These are phyloP conservation scores for Nemapogon koenigi DNA, from an alignment of 2,888 invertebrate genomes.

Conservation along the genomic window DNA sequence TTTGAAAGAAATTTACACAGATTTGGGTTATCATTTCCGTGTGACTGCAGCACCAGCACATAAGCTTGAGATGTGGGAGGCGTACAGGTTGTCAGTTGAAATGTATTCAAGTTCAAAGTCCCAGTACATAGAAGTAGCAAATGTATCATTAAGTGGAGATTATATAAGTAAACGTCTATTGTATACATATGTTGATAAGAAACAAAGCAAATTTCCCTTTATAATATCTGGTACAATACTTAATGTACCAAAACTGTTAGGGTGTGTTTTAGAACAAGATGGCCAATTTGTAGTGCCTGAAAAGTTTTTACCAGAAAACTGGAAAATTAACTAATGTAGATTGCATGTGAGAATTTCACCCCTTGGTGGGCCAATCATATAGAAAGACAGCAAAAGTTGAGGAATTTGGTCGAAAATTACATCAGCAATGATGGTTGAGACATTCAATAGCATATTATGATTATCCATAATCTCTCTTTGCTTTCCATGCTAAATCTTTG, in stretches of 20 bases:
- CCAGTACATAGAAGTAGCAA: slow-evolving; percentile 75
- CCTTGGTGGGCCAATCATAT: no score
- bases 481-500: no score
- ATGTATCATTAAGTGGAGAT: slow-evolving; percentile 73
- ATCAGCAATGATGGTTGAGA: no score
- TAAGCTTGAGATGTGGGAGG: slow-evolving; percentile 70
- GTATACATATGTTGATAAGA: slow-evolving; percentile 69
- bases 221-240: slow-evolving; percentile 76
- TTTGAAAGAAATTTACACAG: slow-evolving; percentile 66
- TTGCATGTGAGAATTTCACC: no score
- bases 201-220: slow-evolving; percentile 67
- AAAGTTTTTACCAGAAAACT: slow-evolving; percentile 32
- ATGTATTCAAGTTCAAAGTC: slow-evolving; percentile 73
- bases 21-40: slow-evolving; percentile 72
- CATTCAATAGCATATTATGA: no score
- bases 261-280: slow-evolving; percentile 73
- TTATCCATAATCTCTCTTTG: no score
- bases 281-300: slow-evolving; percentile 36
- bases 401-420: no score
- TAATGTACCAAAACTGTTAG: slow-evolving; percentile 77
- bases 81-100: slow-evolving; percentile 72
- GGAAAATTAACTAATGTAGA: no score
- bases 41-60: slow-evolving; percentile 67
- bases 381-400: no score
- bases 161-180: slow-evolving; percentile 81